phyloP scores from a whole-genome alignment of 2,113 vertebrate species.

The Lagopus muta region DNA sequence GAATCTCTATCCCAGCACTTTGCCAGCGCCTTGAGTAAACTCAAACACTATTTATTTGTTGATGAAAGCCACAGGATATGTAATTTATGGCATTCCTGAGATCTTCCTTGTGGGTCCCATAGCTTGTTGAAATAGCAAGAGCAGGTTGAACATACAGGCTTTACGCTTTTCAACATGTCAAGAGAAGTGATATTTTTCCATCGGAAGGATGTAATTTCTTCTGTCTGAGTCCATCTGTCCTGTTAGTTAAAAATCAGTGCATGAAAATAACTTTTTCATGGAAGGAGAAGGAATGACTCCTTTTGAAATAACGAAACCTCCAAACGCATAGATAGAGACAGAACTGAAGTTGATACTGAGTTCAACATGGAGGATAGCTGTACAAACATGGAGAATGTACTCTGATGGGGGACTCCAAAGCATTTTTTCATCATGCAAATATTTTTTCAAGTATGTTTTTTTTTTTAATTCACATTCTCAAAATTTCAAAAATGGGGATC shows the following conservation, averaged over 20 bases:
- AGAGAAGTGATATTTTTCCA: background rate
- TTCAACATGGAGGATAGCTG: background rate
- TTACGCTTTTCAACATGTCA: background rate
- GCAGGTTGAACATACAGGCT: background rate
- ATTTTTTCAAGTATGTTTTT: background rate
- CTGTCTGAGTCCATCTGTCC: background rate
- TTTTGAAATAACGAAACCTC: background rate
- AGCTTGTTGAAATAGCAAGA: background rate
- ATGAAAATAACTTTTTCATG: background rate
- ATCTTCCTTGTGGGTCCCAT: background rate
- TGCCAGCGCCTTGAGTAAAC: constrained; percentile 3
- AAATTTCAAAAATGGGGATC: background rate
- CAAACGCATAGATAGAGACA: background rate
- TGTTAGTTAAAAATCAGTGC: background rate
- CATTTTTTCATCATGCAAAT: background rate
- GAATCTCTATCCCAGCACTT: background rate
- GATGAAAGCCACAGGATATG: constrained; percentile 3
- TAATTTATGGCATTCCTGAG: constrained; percentile 11
- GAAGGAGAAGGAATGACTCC: background rate
- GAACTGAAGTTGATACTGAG: background rate
- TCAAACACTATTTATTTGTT: background rate
- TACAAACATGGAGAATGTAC: background rate
- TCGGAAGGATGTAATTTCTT: background rate
- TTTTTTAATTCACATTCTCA: background rate
- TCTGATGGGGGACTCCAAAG: background rate